Base-by-base conservation (phyloP, 2,113 vertebrate species). In the Tautogolabrus adspersus region DNA sequence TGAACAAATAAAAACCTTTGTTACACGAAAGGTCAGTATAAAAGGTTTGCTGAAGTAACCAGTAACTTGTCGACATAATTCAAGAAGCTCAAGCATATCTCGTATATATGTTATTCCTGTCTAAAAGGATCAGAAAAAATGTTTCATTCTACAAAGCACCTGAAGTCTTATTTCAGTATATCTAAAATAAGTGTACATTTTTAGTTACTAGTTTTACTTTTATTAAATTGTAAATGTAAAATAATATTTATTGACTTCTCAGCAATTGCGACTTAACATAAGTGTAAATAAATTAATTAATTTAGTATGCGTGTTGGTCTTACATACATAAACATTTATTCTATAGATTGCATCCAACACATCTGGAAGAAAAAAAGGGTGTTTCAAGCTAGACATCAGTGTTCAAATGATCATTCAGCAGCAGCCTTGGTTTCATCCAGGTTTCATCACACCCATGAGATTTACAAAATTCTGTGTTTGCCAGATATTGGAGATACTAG, bases 301-400 rank as follows among this genome's bases (percentile, higher is more conserved):
- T 59, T 30, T 0, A 19, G 15, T 22, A 42, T 61, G 19, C 18
- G 51, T 22, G n/a, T 69, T 44, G 4, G 26, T 23, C 9, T 19
- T n/a, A 8, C 8, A 19, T 6, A 52, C 10, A 51, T 10, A n/a
- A 16, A 57, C 34, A 57, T 80, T 66, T 73, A 42, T 83, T 85
- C 1, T 3, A 66, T 9, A 54, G 44, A 10, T 21, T 10, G 61
- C 69, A 61, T 56, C 15, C 52, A 54, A 19, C n/a, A 68, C 18
- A 57, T 38, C 40, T 68, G 30, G 64, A 15, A 77, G 11, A 69
- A 15, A 55, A 55, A 9, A 57, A 15, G 26, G 26, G 2, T 26
- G 0, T 51, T 49, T 30, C 18, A 34, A 47, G 16, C 11, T 40
- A 9, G 38, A 70, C 2, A 51, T 47, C 44, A 13, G 10, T 16